Percentiles rank a stretch among this genome's conserved stretches.
These are phyloP conservation scores for Noturus placidus DNA, from an alignment of 2,113 vertebrate species.

Conservation along the genomic window DNA sequence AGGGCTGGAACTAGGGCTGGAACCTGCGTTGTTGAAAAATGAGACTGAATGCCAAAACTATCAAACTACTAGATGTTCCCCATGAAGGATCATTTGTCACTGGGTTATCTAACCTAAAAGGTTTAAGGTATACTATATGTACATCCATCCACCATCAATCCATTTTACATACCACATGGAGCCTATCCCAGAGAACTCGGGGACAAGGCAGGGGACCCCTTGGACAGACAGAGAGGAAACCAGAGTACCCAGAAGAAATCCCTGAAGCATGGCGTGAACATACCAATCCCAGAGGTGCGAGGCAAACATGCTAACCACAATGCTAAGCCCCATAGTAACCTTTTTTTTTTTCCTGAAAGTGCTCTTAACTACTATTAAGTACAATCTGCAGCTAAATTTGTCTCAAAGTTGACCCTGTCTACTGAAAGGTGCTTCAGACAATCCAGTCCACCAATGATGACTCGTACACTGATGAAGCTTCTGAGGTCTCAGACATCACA, in stretches of 20 bases:
- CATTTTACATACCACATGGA: too few species aligned
- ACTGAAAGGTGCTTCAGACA: background rate
- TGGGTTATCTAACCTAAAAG: background rate
- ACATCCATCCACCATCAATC: background rate
- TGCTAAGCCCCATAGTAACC: background rate
- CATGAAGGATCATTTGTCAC: background rate
- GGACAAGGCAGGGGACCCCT: too few species aligned
- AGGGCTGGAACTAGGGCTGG: background rate
- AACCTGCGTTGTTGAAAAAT: background rate
- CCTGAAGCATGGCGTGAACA: too few species aligned
- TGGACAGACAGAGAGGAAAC: too few species aligned
- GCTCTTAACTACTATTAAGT: background rate
- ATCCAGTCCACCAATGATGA: background rate
- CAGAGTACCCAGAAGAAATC: too few species aligned
- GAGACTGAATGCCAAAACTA: background rate
- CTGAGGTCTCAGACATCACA: background rate
- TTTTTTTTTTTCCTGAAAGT: background rate
- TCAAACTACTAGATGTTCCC: background rate
- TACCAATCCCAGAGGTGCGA: too few species aligned
- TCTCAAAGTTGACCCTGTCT: background rate
- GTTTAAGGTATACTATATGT: background rate
- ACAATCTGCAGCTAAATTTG: background rate
- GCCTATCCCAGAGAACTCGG: too few species aligned
- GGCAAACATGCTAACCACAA: too few species aligned
- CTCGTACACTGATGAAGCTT: background rate